Percentiles rank a stretch among this genome's conserved stretches.
Evolutionary conservation across 2,113 vertebrate genomes (phyloP).

Genomic region (Manacus vitellinus): DNA sequence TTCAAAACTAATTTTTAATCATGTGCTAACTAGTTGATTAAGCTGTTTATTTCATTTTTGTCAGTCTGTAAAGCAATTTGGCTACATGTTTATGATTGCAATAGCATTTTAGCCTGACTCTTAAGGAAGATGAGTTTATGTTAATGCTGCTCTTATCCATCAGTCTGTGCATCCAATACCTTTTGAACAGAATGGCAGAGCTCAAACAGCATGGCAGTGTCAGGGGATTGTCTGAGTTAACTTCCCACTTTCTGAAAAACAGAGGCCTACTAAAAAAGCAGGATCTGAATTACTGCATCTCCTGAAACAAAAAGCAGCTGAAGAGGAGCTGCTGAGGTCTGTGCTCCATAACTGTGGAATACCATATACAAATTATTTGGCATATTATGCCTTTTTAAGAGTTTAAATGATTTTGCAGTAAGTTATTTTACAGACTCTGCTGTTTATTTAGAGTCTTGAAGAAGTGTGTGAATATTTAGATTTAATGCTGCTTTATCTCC

Average conservation of each 20-base stretch:
- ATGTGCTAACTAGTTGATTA: not conserved
- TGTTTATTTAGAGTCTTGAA: not conserved
- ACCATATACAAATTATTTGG: not conserved
- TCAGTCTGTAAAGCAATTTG: not conserved
- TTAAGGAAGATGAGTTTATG: not conserved
- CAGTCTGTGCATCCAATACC: not conserved
- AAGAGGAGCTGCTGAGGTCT: not conserved
- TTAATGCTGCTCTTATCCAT: not conserved
- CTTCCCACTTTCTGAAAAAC: not conserved
- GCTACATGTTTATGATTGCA: not conserved
- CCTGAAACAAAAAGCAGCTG: not conserved
- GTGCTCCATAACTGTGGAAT: fast-evolving
- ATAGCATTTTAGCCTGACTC: not conserved
- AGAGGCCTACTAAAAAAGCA: not conserved
- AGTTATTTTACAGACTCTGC: not conserved
- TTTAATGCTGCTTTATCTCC: not conserved
- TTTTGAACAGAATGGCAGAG: not conserved
- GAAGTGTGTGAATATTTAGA: not conserved
- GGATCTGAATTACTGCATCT: not conserved
- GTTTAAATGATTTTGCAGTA: not conserved
- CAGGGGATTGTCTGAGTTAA: not conserved
- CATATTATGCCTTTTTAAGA: not conserved
- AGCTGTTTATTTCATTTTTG: not conserved
- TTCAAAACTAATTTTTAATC: not conserved
- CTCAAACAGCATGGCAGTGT: not conserved